Conservation (phyloP, 2,888 invertebrate species). For the Aleiodes alternator region DNA sequence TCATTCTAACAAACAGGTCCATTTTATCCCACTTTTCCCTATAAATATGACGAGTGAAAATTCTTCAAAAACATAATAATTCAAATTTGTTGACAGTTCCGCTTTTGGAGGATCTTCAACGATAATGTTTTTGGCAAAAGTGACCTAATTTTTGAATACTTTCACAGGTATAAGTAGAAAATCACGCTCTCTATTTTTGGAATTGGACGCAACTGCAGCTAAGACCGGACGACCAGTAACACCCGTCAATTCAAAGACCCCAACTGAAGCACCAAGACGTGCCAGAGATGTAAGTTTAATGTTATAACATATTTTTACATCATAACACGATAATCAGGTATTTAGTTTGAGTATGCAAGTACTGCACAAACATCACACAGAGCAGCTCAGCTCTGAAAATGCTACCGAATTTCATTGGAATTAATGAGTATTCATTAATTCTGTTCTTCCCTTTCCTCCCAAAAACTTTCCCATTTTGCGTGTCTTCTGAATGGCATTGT, state of each 20-base stretch:
- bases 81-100: background rate
- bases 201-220: slow-evolving; percentile 86
- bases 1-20: too few species aligned
- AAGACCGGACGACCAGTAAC: slow-evolving; percentile 80
- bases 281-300: slow-evolving; percentile 76
- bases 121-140: background rate
- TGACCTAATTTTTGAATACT: slow-evolving; percentile 1
- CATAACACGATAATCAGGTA: background rate
- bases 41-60: too few species aligned
- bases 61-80: background rate
- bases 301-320: slow-evolving; percentile 41
- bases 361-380: too few species aligned
- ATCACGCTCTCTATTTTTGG: slow-evolving; percentile 90
- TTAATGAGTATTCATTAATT: too few species aligned
- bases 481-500: background rate
- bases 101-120: background rate
- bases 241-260: slow-evolving; percentile 78
- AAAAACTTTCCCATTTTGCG: too few species aligned
- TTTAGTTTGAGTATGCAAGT: too few species aligned
- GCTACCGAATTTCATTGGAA: too few species aligned
- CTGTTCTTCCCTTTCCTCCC: too few species aligned
- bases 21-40: too few species aligned
- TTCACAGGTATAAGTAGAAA: slow-evolving; percentile 87
- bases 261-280: slow-evolving; percentile 79
- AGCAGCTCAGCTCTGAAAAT: too few species aligned